These are phyloP conservation scores for Dynastes tityus DNA, from an alignment of 2,888 invertebrate species.

Conservation along the genomic window DNA sequence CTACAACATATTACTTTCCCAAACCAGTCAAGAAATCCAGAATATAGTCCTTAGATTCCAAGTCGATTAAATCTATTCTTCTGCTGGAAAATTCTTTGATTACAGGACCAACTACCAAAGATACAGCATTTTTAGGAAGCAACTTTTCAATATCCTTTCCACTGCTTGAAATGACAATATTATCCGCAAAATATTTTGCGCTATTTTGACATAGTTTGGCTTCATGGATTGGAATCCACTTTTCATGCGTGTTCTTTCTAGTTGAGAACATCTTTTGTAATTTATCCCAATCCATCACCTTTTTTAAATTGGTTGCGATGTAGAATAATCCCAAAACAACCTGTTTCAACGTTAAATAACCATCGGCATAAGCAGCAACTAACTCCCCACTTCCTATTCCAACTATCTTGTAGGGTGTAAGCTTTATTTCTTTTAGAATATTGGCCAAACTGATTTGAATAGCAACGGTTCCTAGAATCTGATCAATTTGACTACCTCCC, in stretches of 20 bases:
- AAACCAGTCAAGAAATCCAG: slow-evolving; percentile 17
- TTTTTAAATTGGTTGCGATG: background rate
- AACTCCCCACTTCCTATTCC: slow-evolving; percentile 93
- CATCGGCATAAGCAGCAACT: slow-evolving; percentile 93
- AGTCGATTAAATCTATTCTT: background rate
- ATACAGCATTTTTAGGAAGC: background rate
- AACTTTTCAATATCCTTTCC: background rate
- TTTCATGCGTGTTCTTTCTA: background rate
- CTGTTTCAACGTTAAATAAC: slow-evolving; percentile 87
- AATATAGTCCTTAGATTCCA: background rate
- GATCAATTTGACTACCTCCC: slow-evolving; percentile 15
- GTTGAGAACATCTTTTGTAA: slow-evolving; percentile 3
- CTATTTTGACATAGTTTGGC: background rate
- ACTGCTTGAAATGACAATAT: background rate
- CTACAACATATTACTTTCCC: slow-evolving; percentile 1
- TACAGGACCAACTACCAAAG: background rate
- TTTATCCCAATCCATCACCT: background rate
- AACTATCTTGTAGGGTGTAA: slow-evolving; percentile 59
- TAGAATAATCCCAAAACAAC: slow-evolving; percentile 74
- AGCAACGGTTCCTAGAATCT: slow-evolving; percentile 67
- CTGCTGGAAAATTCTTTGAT: background rate
- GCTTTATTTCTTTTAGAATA: slow-evolving; percentile 71
- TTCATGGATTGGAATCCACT: slow-evolving; percentile 19
- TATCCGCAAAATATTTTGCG: slow-evolving; percentile 6
- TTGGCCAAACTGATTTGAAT: slow-evolving; percentile 73